These are phyloP conservation scores for Abscondita cerata DNA, from an alignment of 2,888 invertebrate genomes.

Conservation along the genomic window DNA sequence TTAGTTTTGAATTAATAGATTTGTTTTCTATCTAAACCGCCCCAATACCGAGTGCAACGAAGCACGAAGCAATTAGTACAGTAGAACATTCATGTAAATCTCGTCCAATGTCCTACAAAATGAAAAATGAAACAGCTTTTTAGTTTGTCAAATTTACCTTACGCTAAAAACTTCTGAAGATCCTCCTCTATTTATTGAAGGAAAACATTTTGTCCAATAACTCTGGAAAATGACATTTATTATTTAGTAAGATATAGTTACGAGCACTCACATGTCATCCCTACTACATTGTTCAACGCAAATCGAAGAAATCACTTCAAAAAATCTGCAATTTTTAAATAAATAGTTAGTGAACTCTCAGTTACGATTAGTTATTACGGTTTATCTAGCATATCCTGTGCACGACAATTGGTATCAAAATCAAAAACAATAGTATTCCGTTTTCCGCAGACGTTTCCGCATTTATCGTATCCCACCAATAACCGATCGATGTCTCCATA, in stretches of 20 bases:
- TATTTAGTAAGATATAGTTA: neutral
- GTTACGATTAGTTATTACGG: neutral
- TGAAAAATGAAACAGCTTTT: no score
- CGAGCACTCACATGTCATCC: no score
- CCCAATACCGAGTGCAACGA: slow-evolving; percentile 66
- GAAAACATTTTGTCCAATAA: slow-evolving; percentile 8
- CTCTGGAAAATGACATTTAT: neutral
- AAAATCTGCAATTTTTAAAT: neutral
- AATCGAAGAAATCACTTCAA: neutral
- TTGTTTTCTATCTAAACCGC: no score
- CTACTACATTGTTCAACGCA: slow-evolving; percentile 12
- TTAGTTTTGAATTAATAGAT: no score
- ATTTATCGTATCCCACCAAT: slow-evolving; percentile 68
- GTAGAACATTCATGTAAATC: slow-evolving; percentile 66
- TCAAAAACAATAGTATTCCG: slow-evolving; percentile 52
- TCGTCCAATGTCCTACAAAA: slow-evolving; percentile 63
- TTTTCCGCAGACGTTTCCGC: slow-evolving; percentile 68
- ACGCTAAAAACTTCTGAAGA: neutral
- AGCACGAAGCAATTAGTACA: slow-evolving; percentile 65
- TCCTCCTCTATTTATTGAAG: neutral
- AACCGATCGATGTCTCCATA: slow-evolving; percentile 66
- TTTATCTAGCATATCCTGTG: slow-evolving; percentile 56
- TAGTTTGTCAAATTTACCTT: no score
- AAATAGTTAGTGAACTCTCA: neutral
- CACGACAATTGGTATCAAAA: slow-evolving; percentile 57